Base-by-base conservation (phyloP, 30 jellyfish, hydroid and myxozoan genomes). In the Pelagia noctiluca region DNA sequence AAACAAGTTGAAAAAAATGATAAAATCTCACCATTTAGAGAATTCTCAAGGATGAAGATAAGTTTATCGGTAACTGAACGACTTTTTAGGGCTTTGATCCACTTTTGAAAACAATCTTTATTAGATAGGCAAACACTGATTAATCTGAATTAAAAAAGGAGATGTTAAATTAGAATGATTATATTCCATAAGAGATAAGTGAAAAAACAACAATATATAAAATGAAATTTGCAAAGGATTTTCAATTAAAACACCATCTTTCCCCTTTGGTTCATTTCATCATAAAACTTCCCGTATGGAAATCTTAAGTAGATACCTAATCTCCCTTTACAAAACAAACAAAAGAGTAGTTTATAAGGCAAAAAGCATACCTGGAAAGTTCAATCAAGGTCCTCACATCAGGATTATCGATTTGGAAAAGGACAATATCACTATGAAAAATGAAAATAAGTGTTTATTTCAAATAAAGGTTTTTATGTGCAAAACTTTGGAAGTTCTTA, bases 351-450 rank as follows among this genome's bases (percentile, higher is more conserved):
- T 0, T 23, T 29, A 49, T 3, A 47, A 29, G 18, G 13, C 26
- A 46, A 73, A 13, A 0, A 48, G 57, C 73, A 53, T 26, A 82
- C 92, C 92, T 60, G 2, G 79, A 60, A 37, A 82, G 75, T 38
- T 82, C 92, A 42, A 65, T 54, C 60, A 82, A 78, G 22, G 92
- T 67, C 35, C 92, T 36, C 49, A 71, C 80, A 61, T 82, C 92
- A 7, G 92, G 92, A 19, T 71, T 82, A 19, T 82, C 78, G 25
- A 82, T 82, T 26, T 82, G 84, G 32, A 50, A 67, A 1, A 82
- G 79, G 0, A 83, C 67, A 7, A 53, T 30, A 2, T 69, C 92
- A 70, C 92, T 82, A 54, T 16, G 38, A 74, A 4, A 64, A 22
- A 64, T 5, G 32, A 8, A 23, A 29, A n/a, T 23, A 7, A 23